Percentiles rank a stretch among this genome's conserved stretches.
Evolutionary conservation across 2,888 invertebrate genomes (phyloP).

Genomic region (Lampropteryx suffumata): DNA sequence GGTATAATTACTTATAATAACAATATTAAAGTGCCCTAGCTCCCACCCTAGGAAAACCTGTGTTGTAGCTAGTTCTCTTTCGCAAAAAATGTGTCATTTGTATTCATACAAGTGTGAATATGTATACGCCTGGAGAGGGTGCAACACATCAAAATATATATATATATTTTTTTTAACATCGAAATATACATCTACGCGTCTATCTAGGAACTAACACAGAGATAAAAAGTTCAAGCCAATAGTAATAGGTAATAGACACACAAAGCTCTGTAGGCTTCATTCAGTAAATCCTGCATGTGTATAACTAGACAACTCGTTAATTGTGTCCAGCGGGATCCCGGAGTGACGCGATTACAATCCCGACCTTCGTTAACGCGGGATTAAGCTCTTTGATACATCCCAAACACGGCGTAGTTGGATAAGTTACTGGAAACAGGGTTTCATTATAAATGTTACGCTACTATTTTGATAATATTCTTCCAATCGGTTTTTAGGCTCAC

Average conservation of each 20-base stretch:
- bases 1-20: no score
- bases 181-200: no score
- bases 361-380: slow-evolving; percentile 65
- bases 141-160: no score
- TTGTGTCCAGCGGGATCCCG: slow-evolving; percentile 53
- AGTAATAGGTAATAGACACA: slow-evolving; percentile 16
- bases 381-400: slow-evolving; percentile 57
- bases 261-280: slow-evolving; percentile 9
- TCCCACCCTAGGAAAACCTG: no score
- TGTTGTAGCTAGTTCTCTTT: no score
- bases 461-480: not conserved
- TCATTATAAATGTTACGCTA: slow-evolving; percentile 1
- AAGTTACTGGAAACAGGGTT: slow-evolving; percentile 16
- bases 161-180: no score
- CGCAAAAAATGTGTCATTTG: no score
- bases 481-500: not conserved
- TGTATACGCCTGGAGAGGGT: no score
- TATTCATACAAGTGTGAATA: no score
- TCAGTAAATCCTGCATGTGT: slow-evolving; percentile 6
- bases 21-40: no score
- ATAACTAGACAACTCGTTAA: slow-evolving; percentile 53
- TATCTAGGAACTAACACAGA: no score
- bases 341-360: slow-evolving; percentile 52
- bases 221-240: not conserved
- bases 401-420: slow-evolving; percentile 33